Percentiles rank a stretch among this genome's conserved stretches.
Evolutionary conservation across 2,888 invertebrate species (phyloP).

Genomic region (Sepiola atlantica): DNA sequence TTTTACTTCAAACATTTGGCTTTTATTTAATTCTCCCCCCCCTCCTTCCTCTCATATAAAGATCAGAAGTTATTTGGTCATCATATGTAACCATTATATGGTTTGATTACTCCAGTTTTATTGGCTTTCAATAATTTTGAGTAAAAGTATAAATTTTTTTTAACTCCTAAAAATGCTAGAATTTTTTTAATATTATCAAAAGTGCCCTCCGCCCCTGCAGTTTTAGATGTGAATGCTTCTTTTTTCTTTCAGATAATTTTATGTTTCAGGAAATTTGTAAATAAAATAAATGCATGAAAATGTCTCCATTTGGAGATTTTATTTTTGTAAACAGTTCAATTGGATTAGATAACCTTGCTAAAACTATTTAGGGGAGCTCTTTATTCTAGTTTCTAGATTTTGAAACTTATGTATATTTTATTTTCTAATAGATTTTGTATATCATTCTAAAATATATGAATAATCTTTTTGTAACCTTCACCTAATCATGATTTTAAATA

Average conservation of each 20-base stretch:
- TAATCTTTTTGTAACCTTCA: no score
- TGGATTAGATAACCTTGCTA: background rate
- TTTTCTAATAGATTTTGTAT: background rate
- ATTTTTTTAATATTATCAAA: background rate
- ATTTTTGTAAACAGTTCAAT: background rate
- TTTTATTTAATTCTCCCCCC: background rate
- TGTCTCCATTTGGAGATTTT: background rate
- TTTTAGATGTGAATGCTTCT: background rate
- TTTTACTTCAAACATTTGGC: background rate
- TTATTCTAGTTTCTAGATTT: background rate
- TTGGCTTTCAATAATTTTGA: background rate
- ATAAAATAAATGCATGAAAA: background rate
- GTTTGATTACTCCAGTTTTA: background rate
- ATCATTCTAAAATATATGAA: no score
- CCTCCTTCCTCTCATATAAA: background rate
- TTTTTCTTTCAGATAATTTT: background rate
- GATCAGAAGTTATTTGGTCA: background rate
- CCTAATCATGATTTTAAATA: no score
- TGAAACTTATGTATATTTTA: background rate
- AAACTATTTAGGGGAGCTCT: background rate
- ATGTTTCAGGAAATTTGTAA: background rate
- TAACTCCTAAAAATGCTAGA: background rate
- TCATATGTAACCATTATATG: background rate
- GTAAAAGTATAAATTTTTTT: background rate
- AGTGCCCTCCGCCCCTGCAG: fast-evolving